Percentiles rank a stretch among this genome's conserved stretches.
Conservation (phyloP, 2,113 vertebrate species). For the Xiphophorus maculatus region DNA sequence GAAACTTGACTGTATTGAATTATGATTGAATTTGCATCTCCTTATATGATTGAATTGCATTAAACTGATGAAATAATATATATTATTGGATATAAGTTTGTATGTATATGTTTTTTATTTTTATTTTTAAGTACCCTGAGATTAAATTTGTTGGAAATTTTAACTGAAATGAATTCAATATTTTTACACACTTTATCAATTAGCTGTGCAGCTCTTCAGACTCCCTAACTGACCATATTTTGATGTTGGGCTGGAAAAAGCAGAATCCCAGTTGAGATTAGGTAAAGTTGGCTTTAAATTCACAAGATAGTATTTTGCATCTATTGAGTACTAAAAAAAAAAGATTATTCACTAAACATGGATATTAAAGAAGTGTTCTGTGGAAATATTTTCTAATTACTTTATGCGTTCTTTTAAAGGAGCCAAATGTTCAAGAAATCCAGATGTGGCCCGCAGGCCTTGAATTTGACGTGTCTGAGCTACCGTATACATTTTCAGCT, state of each 20-base stretch:
- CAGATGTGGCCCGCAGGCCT: no score
- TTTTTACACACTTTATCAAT: neutral
- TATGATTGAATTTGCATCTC: no score
- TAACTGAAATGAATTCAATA: neutral
- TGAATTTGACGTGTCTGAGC: no score
- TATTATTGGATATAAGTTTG: neutral
- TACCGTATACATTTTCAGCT: no score
- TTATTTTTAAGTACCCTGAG: neutral
- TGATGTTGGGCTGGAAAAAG: neutral
- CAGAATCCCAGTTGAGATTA: neutral
- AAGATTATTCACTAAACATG: no score
- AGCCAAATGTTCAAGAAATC: no score
- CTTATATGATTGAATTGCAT: neutral
- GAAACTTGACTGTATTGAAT: no score
- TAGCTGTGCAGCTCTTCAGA: neutral
- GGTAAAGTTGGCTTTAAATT: neutral
- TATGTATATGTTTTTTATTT: neutral
- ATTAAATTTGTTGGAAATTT: neutral
- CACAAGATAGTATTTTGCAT: no score
- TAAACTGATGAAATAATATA: neutral
- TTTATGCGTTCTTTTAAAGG: no score
- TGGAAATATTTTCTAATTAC: no score
- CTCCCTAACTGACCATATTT: neutral
- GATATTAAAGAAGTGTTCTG: no score
- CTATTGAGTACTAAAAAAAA: no score